Evolutionary conservation across 2,888 invertebrate genomes (phyloP), one percentile per base, ranked within the genome.

Genomic region (Pardosa pseudoannulata): DNA sequence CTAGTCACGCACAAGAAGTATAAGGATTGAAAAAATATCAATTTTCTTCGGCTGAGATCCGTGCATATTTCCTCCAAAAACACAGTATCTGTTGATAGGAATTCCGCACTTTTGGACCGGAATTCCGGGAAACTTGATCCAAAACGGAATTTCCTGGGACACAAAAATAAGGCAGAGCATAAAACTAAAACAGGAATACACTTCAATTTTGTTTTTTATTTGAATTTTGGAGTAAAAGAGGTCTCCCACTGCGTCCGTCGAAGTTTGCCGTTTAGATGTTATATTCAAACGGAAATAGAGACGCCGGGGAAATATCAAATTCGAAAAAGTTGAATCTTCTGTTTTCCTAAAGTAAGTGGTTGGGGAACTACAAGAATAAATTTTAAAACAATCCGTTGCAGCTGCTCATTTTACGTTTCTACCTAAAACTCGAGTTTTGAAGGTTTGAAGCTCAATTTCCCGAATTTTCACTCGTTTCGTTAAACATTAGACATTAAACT

Each of bases 211-310:
- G 64, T 41, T 80, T 73, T 80, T 73, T 71, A 72, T 71, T 64
- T 67, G 83, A 78, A 83, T 83, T 83, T 83, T 72, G 65, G 83
- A 78, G 73, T 36, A 68, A 72, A 64, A 82, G 50, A 82, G 75
- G 72, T 67, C 78, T 82, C 71, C 78, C 78, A 36, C n/a, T 62
- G 82, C 70, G 80, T 71, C 71, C 32, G 71, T 82, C 82, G 75
- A 82, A 76, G 75, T 82, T 82, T 83, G 76, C 83, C 76, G 83
- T 83, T 83, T 83, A 83, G 83, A 83, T 83, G 83, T 83, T 76
- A 83, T 83, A 83, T 83, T 83, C 83, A 83, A 78, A 83, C 83
- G 83, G 83, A 83, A 78, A 83, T 83, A 67, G 83, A 83, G 83
- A 83, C 83, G 82, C 82, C 36, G 46, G 78, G 83, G 83, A 83